These are phyloP conservation scores for Zosterops hypoxanthus DNA, from an alignment of 2,113 vertebrate species.

Conservation along the genomic window DNA sequence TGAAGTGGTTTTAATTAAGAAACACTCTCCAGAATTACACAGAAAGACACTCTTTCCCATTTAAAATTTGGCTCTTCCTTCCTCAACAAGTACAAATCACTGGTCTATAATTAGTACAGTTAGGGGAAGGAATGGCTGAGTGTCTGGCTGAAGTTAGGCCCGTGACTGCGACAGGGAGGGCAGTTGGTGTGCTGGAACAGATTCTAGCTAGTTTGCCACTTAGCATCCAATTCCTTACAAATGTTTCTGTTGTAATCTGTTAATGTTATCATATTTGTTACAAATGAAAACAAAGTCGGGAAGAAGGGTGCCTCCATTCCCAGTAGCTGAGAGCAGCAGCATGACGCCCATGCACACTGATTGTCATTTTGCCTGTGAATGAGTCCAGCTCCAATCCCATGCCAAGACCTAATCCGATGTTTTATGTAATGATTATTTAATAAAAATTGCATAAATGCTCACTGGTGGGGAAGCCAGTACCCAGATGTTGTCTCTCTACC, in stretches of 20 bases:
- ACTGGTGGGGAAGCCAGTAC: neutral
- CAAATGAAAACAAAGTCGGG: neutral
- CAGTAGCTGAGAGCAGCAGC: neutral
- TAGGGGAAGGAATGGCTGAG: neutral
- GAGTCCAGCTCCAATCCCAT: neutral
- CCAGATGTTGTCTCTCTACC: neutral
- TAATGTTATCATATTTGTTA: neutral
- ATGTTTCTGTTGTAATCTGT: neutral
- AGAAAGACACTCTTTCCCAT: neutral
- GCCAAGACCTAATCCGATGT: neutral
- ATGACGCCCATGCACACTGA: neutral
- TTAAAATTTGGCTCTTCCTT: conserved; percentile 28
- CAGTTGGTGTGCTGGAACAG: neutral
- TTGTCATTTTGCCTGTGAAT: neutral
- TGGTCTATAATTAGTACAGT: neutral
- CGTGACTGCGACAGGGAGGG: neutral
- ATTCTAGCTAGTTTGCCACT: neutral
- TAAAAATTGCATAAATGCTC: neutral
- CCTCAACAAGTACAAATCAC: neutral
- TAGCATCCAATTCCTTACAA: neutral
- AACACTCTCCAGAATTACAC: neutral
- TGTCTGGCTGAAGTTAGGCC: neutral
- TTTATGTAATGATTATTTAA: neutral
- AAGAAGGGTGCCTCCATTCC: neutral
- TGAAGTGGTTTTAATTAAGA: conserved; percentile 43